Base-by-base conservation (phyloP, 2,888 invertebrate species). In the Heliothis peltigera region DNA sequence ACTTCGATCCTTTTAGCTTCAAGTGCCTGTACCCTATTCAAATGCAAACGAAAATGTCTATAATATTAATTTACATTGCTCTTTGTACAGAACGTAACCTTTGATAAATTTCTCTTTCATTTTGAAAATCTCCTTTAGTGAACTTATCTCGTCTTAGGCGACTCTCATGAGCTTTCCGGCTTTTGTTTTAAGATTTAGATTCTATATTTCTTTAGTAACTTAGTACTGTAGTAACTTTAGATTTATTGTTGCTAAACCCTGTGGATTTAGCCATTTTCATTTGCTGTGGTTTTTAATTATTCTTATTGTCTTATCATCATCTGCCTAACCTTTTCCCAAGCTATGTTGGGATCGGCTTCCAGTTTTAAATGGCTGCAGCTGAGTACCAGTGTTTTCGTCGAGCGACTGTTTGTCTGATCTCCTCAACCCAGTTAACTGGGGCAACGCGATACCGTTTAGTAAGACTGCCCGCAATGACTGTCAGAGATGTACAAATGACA, bases 11-110 rank as follows among this genome's bases (percentile, higher is more conserved):
- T 82, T 86, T 87, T 72, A 71, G 60, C 58, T 42, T 82, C 75
- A 76, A 85, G 84, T 79, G 76, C 58, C 19, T 67, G 62, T 64
- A 64, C 58, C 77, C 87, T 83, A 89, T 92, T 92, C 87, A 91
- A 81, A 88, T 89, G 88, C 84, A 82, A 87, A 88, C 83, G 86
- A 87, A 91, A 91, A 89, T 89, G 89, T 85, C 83, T 80, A 81
- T 84, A 87, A 89, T 92, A 91, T 92, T 91, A 92, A 93, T 93
- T 93, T 92, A 88, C 92, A 91, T 90, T 87, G 64, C 88, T 79
- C 83, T 89, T 91, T 92, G 89, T 91, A 83, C 78, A 67, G 72
- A 70, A 84, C 64, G 59, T 70, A 80, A 78, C 89, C 89, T 91
- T 90, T 90, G 89, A 91, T 89, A 87, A 90, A 90, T 87, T 87